Conservation (phyloP, 2,113 vertebrate species). For the Ceratotherium simum region DNA sequence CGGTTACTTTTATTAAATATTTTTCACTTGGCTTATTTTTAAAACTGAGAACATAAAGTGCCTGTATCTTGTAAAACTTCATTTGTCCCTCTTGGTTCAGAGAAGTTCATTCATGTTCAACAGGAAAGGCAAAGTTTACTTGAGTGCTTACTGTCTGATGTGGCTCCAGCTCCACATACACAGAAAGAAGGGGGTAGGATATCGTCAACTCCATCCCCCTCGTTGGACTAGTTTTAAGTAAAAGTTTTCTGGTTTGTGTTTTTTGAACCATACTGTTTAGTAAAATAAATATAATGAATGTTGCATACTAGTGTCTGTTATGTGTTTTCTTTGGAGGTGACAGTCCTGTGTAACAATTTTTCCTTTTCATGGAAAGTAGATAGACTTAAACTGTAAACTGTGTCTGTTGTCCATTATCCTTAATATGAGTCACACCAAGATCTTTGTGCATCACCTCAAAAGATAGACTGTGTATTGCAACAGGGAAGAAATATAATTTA, state of each 20-base stretch:
- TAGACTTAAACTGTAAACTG: conserved; percentile 40
- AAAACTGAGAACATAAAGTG: conserved; percentile 85
- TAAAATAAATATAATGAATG: conserved; percentile 81
- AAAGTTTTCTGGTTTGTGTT: conserved; percentile 73
- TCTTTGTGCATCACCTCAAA: conserved; percentile 48
- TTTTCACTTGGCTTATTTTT: conserved; percentile 78
- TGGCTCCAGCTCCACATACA: neutral
- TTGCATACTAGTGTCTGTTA: conserved; percentile 66
- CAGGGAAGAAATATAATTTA: neutral
- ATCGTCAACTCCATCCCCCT: neutral
- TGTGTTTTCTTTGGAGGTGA: conserved; percentile 71
- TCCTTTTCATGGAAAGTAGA: conserved; percentile 16
- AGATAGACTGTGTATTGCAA: conserved; percentile 35
- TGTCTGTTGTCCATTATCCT: conserved; percentile 5
- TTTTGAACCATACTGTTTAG: conserved; percentile 78
- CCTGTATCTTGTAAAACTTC: conserved; percentile 82
- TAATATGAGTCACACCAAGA: conserved; percentile 19
- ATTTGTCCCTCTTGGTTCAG: conserved; percentile 69
- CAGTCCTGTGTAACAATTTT: neutral
- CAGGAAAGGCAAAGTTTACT: conserved; percentile 53
- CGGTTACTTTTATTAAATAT: conserved; percentile 76
- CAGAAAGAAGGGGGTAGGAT: neutral
- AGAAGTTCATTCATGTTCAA: conserved; percentile 56
- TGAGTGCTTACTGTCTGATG: conserved; percentile 26
- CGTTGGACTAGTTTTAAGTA: conserved; percentile 66